Conservation (phyloP, 64 coral and sea anemone genomes). For the Montipora capricornis region DNA sequence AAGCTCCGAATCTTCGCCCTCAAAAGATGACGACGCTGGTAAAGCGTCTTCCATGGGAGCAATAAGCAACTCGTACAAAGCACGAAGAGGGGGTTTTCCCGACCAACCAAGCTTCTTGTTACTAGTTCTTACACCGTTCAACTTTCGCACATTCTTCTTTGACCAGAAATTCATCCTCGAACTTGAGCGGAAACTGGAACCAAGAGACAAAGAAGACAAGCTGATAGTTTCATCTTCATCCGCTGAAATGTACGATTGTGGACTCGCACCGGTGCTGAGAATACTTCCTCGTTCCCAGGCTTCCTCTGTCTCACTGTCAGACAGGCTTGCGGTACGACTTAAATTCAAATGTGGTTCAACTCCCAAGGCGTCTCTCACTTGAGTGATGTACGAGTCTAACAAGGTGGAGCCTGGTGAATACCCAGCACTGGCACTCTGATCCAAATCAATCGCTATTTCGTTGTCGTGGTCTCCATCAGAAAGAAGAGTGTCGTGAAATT, state of each 20-base stretch:
- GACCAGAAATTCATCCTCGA: conserved; percentile 54
- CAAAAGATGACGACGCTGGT: conserved; percentile 76
- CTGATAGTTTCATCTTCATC: conserved; percentile 86
- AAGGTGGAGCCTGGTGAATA: conserved; percentile 72
- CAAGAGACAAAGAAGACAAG: conserved; percentile 66
- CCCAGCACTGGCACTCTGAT: conserved; percentile 63
- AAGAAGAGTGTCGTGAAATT: conserved; percentile 87
- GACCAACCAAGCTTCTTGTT: conserved; percentile 51
- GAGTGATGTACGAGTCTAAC: conserved; percentile 84
- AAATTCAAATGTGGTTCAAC: conserved; percentile 92
- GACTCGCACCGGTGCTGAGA: conserved; percentile 45
- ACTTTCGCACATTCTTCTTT: conserved; percentile 71
- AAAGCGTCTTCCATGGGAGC: conserved; percentile 91
- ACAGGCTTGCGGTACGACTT: conserved; percentile 46
- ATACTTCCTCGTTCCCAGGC: conserved; percentile 78
- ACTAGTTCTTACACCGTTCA: conserved; percentile 86
- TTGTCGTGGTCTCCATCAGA: conserved; percentile 81
- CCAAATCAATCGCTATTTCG: conserved; percentile 67
- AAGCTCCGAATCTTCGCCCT: conserved; percentile 82
- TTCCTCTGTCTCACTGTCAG: conserved; percentile 77
- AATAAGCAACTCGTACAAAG: conserved; percentile 92
- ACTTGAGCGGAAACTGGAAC: conserved; percentile 63
- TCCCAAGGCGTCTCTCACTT: conserved; percentile 85
- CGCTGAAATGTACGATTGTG: conserved; percentile 75
- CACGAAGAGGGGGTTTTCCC: conserved; percentile 85